phyloP scores from a whole-genome alignment of 2,113 vertebrate species.

The Phaethon lepturus region DNA sequence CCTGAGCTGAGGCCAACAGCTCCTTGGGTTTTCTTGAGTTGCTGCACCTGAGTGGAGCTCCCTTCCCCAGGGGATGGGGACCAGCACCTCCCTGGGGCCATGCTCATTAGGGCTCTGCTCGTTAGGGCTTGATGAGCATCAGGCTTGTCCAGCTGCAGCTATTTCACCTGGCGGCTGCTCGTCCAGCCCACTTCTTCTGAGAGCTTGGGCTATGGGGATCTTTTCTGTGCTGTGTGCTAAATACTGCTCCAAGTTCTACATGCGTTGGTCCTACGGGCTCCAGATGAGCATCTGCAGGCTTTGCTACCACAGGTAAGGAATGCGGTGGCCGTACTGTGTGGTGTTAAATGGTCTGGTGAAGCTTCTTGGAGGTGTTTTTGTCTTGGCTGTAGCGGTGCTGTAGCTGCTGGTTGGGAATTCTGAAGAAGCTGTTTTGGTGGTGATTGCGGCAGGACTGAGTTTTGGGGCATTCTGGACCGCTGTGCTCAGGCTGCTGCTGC shows the following conservation, averaged over 20 bases:
- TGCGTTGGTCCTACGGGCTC: accelerated
- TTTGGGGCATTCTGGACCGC: accelerated
- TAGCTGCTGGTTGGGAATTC: background rate
- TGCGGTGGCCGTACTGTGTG: accelerated
- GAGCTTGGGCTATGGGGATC: background rate
- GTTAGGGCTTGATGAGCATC: background rate
- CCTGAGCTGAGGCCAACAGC: background rate
- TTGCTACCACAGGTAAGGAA: background rate
- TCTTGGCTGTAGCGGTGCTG: background rate
- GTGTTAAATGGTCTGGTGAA: background rate
- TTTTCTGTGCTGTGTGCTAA: accelerated
- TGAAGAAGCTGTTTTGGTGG: background rate
- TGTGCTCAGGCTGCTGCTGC: no score
- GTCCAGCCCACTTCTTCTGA: accelerated
- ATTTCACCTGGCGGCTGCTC: accelerated
- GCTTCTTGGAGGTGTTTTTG: background rate
- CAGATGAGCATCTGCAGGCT: accelerated
- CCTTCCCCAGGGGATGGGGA: background rate
- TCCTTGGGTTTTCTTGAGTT: background rate
- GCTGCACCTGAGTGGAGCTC: background rate
- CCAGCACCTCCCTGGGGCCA: background rate
- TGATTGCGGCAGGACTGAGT: accelerated
- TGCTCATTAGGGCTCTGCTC: background rate
- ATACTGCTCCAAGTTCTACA: accelerated
- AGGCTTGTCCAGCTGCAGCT: background rate